A percentile compares a stretch with the other conserved stretches of the same genome.
phyloP scores from a whole-genome alignment of 2,113 vertebrate species.

The Daphoenositta chrysoptera region DNA sequence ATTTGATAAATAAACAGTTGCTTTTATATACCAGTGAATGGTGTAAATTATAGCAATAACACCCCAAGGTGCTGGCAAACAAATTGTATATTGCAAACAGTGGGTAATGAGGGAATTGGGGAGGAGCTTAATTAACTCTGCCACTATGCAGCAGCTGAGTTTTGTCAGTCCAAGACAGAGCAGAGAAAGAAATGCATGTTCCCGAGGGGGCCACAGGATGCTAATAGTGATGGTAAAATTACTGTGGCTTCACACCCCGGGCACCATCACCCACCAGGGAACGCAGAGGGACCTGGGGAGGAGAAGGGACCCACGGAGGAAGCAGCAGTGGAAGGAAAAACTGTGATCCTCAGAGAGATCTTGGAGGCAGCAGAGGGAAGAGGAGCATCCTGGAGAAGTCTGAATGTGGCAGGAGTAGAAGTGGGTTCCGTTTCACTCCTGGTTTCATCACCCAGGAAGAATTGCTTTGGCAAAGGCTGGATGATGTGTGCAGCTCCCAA shows the following conservation, averaged over 20 bases:
- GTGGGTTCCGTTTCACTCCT: neutral
- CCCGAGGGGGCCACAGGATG: neutral
- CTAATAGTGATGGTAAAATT: neutral
- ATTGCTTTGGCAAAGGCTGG: neutral
- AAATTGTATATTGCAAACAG: neutral
- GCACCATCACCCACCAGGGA: neutral
- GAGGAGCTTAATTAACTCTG: neutral
- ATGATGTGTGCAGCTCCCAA: neutral
- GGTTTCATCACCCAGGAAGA: neutral
- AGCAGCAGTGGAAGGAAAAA: neutral
- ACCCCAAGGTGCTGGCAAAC: neutral
- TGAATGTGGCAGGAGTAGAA: neutral
- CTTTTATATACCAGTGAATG: neutral
- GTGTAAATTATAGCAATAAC: neutral
- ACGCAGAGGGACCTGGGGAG: neutral
- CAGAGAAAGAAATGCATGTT: neutral
- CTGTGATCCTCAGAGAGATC: neutral
- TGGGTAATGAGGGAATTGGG: neutral
- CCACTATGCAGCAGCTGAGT: neutral
- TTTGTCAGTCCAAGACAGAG: neutral
- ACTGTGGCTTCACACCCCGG: neutral
- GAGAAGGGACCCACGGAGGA: fast-evolving
- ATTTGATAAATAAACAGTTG: neutral
- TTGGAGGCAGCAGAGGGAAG: neutral
- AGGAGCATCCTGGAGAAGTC: neutral